Conservation (phyloP, 2,113 vertebrate species). For the Hassar affinis region DNA sequence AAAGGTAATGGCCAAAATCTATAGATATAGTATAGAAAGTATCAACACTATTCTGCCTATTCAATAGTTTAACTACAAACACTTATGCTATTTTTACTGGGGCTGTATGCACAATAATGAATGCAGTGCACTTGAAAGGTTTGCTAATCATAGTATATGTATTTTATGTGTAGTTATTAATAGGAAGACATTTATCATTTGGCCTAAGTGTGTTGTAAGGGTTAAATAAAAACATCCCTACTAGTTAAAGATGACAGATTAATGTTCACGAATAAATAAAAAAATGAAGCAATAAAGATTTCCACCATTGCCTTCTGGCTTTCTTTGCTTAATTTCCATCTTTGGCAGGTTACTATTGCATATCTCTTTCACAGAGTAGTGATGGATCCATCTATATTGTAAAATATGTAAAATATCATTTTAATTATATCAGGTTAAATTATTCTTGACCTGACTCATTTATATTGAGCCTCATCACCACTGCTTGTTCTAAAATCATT, state of each 20-base stretch:
- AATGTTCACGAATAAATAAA: background rate
- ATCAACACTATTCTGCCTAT: background rate
- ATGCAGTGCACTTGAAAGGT: too few relatives aligned
- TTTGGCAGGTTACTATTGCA: background rate
- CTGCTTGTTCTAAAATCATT: background rate
- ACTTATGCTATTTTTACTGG: background rate
- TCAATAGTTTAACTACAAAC: background rate
- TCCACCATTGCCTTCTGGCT: background rate
- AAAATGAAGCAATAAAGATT: background rate
- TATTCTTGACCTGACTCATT: conserved; percentile 7
- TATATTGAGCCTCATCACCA: conserved; percentile 3
- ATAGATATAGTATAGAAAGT: background rate
- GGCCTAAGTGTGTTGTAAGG: background rate
- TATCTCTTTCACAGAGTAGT: background rate
- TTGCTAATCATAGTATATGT: background rate
- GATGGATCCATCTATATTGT: background rate
- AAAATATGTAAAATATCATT: conserved; percentile 8
- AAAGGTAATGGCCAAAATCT: background rate
- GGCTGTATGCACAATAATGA: too few relatives aligned
- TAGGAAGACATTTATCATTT: background rate
- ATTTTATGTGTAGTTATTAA: background rate
- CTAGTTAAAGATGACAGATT: background rate
- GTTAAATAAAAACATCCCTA: background rate
- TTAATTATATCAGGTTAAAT: conserved; percentile 10
- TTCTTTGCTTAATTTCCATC: background rate